Conservation (phyloP, 1,140 invertebrate species). For the Drosophila pachea region DNA sequence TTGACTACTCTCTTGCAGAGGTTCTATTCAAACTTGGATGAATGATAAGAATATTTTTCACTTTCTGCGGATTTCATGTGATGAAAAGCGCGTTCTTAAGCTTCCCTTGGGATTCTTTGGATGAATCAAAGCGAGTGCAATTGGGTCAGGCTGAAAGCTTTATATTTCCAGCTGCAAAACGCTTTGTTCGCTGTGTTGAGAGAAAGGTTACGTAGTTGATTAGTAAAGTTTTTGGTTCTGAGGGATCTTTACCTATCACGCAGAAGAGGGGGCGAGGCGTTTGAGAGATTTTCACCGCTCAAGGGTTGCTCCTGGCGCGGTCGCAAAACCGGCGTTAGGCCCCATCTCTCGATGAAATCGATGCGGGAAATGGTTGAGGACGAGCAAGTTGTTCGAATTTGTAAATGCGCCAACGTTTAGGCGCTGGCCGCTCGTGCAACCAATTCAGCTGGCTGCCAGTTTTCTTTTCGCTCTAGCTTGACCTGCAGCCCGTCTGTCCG, state of each 20-base stretch:
- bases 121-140: too few species aligned
- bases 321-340: slow-evolving; percentile 95
- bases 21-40: too few species aligned
- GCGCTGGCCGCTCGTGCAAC: slow-evolving; percentile 23
- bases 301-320: slow-evolving; percentile 92
- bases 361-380: slow-evolving; percentile 92
- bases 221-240: background rate
- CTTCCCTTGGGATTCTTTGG: too few species aligned
- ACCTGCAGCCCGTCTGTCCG: background rate
- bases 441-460: slow-evolving; percentile 12
- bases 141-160: too few species aligned
- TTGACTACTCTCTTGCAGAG: too few species aligned
- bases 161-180: too few species aligned
- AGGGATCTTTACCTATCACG: slow-evolving; percentile 73
- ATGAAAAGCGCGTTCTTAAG: too few species aligned
- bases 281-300: slow-evolving; percentile 79
- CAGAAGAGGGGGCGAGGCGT: slow-evolving; percentile 79
- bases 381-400: slow-evolving; percentile 73
- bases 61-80: too few species aligned
- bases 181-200: background rate
- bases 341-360: slow-evolving; percentile 97
- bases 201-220: background rate
- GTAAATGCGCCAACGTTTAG: slow-evolving; percentile 66
- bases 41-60: too few species aligned
- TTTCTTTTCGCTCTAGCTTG: background rate